Percentiles rank a stretch among this genome's conserved stretches.
These are phyloP conservation scores for Montipora capricornis DNA, from an alignment of 64 coral and sea anemone species.

Conservation along the genomic window DNA sequence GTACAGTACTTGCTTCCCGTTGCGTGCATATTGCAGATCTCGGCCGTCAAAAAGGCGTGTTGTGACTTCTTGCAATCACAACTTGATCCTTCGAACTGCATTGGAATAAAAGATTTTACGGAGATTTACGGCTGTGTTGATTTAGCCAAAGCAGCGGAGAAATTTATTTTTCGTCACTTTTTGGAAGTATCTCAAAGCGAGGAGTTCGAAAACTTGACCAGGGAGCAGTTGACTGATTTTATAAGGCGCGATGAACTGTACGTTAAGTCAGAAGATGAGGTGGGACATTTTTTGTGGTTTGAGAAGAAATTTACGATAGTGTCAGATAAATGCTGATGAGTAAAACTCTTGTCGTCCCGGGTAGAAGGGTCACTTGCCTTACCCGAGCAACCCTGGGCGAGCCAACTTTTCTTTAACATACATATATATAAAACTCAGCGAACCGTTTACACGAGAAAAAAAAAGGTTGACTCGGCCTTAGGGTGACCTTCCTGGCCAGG, in stretches of 20 bases:
- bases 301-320: too few species aligned
- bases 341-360: too few species aligned
- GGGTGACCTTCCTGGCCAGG: too few species aligned
- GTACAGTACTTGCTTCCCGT: conserved; percentile 70
- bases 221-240: conserved; percentile 44
- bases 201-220: conserved; percentile 55
- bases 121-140: conserved; percentile 66
- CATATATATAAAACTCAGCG: too few species aligned
- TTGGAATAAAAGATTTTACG: conserved; percentile 71
- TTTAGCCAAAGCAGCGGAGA: conserved; percentile 47
- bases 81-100: conserved; percentile 75
- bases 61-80: conserved; percentile 72
- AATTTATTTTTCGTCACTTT: conserved; percentile 74
- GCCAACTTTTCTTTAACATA: too few species aligned
- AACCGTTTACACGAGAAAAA: too few species aligned
- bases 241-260: conserved; percentile 67
- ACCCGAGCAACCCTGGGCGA: too few species aligned
- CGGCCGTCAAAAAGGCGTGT: conserved; percentile 69
- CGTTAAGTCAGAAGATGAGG: conserved; percentile 83
- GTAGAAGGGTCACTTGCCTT: too few species aligned
- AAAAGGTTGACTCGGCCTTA: too few species aligned
- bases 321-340: too few species aligned
- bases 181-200: conserved; percentile 67
- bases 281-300: background rate
- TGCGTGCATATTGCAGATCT: conserved; percentile 66